phyloP scores from a whole-genome alignment of 2,797 vertebrate species.

The Bradypodion ventrale region DNA sequence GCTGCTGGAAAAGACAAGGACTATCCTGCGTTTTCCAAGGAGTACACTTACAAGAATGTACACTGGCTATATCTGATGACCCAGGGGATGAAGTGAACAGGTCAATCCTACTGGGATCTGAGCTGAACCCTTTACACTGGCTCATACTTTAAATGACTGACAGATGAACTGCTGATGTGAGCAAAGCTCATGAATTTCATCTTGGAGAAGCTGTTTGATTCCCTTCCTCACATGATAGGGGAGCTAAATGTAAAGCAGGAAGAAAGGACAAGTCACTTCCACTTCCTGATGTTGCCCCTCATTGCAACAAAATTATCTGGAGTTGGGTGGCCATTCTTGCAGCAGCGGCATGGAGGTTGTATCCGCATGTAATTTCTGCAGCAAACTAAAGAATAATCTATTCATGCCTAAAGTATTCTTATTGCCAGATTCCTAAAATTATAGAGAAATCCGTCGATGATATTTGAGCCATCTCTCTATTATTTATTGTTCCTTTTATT shows the following conservation, averaged over 20 bases:
- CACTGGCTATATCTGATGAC: background rate
- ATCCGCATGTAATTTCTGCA: background rate
- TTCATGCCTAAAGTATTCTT: background rate
- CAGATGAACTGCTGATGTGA: background rate
- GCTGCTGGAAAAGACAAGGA: background rate
- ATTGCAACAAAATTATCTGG: background rate
- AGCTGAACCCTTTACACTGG: background rate
- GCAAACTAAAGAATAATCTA: background rate
- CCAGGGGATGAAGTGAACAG: background rate
- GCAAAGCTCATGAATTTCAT: background rate
- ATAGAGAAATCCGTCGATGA: slow-evolving; percentile 35
- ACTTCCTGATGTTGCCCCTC: background rate
- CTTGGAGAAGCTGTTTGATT: background rate
- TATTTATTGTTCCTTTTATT: background rate
- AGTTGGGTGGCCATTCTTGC: background rate
- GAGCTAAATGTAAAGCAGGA: background rate
- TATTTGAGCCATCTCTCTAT: background rate
- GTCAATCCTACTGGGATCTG: background rate
- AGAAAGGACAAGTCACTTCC: background rate
- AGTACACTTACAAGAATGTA: background rate
- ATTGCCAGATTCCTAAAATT: slow-evolving; percentile 1
- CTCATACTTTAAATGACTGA: background rate
- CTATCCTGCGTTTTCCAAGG: background rate
- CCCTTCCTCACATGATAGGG: background rate
- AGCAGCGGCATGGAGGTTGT: background rate